Evolutionary conservation across 2,113 vertebrate species (phyloP).

Genomic region (Tichodroma muraria): DNA sequence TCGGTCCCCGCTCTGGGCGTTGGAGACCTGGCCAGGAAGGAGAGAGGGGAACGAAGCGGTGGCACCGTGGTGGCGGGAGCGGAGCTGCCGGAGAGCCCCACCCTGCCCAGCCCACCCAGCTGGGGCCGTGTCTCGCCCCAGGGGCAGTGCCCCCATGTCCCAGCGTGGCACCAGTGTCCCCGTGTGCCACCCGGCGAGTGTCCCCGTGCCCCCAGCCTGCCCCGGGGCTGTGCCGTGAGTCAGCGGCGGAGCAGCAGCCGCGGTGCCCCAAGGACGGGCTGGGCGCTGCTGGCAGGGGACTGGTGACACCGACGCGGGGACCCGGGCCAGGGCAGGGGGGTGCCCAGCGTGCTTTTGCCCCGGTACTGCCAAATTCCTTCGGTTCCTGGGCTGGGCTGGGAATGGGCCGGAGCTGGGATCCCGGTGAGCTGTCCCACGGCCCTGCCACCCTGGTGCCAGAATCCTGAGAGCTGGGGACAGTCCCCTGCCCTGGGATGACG

Average conservation of each 20-base stretch:
- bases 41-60: too few relatives aligned
- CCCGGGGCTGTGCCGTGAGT: not conserved
- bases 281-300: not conserved
- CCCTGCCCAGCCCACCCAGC: not conserved
- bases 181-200: not conserved
- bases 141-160: not conserved
- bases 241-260: not conserved
- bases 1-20: not conserved
- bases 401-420: not conserved
- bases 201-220: not conserved
- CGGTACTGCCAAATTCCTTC: not conserved
- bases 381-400: rapidly evolving
- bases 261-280: not conserved
- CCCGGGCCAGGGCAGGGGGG: rapidly evolving
- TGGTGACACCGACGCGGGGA: rapidly evolving
- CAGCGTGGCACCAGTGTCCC: rapidly evolving
- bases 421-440: rapidly evolving
- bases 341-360: rapidly evolving
- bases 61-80: rapidly evolving
- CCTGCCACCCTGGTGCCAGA: not conserved
- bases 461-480: rapidly evolving
- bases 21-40: rapidly evolving
- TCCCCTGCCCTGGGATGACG: rapidly evolving
- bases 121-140: not conserved
- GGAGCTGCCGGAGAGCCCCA: not conserved